These are phyloP conservation scores for Parus major DNA, from an alignment of 2,113 vertebrate genomes.

Conservation along the genomic window DNA sequence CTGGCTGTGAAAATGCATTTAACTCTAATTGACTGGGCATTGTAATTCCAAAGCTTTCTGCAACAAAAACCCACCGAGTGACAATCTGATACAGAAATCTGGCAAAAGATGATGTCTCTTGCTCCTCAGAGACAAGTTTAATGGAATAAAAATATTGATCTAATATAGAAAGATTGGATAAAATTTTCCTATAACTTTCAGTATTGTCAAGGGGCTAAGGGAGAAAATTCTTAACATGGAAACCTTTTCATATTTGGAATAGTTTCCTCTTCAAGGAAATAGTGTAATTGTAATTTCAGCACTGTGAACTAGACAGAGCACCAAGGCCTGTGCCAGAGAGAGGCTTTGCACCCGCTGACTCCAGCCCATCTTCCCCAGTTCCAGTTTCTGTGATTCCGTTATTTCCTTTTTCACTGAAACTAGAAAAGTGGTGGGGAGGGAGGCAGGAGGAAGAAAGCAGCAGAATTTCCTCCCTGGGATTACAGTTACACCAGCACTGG, in stretches of 20 bases:
- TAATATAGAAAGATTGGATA: constrained; percentile 63
- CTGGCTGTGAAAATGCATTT: constrained; percentile 73
- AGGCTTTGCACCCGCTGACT: neutral
- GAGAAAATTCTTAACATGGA: constrained; percentile 29
- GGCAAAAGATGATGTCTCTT: constrained; percentile 46
- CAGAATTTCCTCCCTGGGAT: neutral
- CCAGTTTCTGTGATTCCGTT: neutral
- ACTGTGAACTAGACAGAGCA: constrained; percentile 28
- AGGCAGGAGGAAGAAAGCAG: neutral
- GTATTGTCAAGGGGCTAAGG: constrained; percentile 8
- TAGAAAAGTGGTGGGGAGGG: neutral
- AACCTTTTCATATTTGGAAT: constrained; percentile 44
- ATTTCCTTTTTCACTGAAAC: neutral
- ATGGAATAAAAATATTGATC: constrained; percentile 70
- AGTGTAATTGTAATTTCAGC: constrained; percentile 30
- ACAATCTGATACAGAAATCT: constrained; percentile 65
- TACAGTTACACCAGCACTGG: neutral
- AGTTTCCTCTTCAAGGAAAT: constrained; percentile 48
- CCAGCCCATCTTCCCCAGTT: neutral
- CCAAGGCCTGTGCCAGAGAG: neutral
- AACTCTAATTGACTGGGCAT: constrained; percentile 69
- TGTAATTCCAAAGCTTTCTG: constrained; percentile 67
- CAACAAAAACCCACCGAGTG: constrained; percentile 57
- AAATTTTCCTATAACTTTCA: constrained; percentile 33
- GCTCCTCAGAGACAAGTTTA: constrained; percentile 43